Base-by-base conservation (phyloP, 2,888 invertebrate genomes). In the Agrotis ipsilon region DNA sequence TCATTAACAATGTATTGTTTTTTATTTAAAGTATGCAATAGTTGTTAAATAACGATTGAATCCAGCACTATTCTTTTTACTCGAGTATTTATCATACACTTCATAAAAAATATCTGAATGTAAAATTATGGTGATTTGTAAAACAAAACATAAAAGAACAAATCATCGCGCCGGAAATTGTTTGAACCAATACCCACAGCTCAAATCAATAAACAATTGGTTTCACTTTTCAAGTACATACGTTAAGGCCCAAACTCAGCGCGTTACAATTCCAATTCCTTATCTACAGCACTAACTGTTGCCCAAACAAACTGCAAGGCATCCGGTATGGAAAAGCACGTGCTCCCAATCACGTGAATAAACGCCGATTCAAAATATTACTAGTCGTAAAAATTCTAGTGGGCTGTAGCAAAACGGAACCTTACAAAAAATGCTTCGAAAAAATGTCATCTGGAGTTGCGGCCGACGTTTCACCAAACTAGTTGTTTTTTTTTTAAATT, bases 321-420 rank as follows among this genome's bases (percentile, higher is more conserved):
- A 81, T 87, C 88, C 88, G 87, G 85, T 80, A 46, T 46, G 70
- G 51, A 16, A 61, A 60, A 80, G 72, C 89, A 89, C 89, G 88
- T 88, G 89, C 77, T 78, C n/a, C 27, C 21, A 59, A 74, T 58
- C 85, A 87, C 83, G 87, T 88, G 86, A 84, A 82, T 54, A 72
- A 58, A 65, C 61, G 76, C 78, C 72, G 82, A 86, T 88, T 88
- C 86, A 85, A 89, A 88, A 88, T 88, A 89, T 86, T 82, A 79
- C 78, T 75, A 87, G 81, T 88, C 89, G 88, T 89, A 87, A 89
- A 88, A 88, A 87, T 78, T 72, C 61, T 76, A 70, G 67, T 66
- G 67, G 70, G 24, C 46, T 57, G 68, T 59, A 78, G 82, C 76
- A 80, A 84, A 78, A 78, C 75, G 81, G 65, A 71, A 75, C 68